These are phyloP conservation scores for Aphidius colemani DNA, from an alignment of 2,888 invertebrate genomes.

Conservation along the genomic window DNA sequence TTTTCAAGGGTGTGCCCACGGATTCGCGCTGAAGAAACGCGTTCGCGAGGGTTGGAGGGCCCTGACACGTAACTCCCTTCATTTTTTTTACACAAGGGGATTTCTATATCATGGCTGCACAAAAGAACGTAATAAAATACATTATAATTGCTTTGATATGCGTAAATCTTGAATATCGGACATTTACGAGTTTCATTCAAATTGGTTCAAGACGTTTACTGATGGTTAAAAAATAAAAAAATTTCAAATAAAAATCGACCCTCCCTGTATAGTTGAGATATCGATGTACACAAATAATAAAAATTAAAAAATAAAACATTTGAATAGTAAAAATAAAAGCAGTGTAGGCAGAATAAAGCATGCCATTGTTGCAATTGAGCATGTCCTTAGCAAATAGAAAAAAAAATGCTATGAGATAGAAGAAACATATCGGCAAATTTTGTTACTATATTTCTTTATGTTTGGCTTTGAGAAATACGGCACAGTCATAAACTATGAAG, in stretches of 20 bases:
- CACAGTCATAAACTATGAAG: conserved; percentile 58
- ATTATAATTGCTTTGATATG: conserved; percentile 58
- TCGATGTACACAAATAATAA: background rate
- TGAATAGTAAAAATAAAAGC: no score
- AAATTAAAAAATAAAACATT: background rate
- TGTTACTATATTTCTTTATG: conserved; percentile 45
- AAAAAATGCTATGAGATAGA: no score
- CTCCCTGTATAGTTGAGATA: background rate
- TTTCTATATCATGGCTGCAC: conserved; percentile 20
- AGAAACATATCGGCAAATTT: no score
- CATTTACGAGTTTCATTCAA: conserved; percentile 54
- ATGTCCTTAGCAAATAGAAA: no score
- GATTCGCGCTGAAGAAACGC: conserved; percentile 39
- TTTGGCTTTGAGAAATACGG: conserved; percentile 57
- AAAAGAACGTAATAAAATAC: conserved; percentile 50
- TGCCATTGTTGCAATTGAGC: no score
- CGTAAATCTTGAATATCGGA: conserved; percentile 56
- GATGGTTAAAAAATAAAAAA: conserved; percentile 13
- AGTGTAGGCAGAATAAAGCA: no score
- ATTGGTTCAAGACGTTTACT: conserved; percentile 53
- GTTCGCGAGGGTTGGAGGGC: conserved; percentile 32
- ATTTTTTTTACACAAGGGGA: conserved; percentile 19
- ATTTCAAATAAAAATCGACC: background rate
- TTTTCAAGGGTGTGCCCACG: conserved; percentile 50
- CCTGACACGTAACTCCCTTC: conserved; percentile 16